Evolutionary conservation across 2,113 vertebrate species (phyloP).

Genomic region (Tupaia chinensis): DNA sequence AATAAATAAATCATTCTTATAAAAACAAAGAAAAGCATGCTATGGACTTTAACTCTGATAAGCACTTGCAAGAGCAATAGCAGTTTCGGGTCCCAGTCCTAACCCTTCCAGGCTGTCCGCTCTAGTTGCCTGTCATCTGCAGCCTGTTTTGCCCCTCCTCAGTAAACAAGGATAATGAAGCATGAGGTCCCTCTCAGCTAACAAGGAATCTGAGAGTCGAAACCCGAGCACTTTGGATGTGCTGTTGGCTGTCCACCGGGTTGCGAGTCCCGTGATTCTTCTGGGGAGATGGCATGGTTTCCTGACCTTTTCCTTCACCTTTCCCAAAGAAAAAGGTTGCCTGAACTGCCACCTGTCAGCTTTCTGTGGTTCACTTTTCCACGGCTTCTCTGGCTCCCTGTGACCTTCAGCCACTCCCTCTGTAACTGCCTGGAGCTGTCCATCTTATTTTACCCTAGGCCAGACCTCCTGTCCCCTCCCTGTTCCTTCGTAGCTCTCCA

Average conservation of each 20-base stretch:
- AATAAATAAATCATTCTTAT: too few relatives aligned
- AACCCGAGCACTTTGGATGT: not conserved
- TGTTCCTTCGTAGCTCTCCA: not conserved
- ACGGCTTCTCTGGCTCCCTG: not conserved
- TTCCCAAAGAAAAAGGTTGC: not conserved
- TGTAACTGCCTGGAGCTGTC: not conserved
- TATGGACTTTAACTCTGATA: not conserved
- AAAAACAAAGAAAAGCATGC: not conserved
- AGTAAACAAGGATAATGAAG: not conserved
- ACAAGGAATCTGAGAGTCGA: not conserved
- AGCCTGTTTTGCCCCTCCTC: not conserved
- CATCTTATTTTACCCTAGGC: conserved; percentile 18
- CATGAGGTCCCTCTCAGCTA: not conserved
- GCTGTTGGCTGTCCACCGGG: not conserved
- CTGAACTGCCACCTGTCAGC: not conserved
- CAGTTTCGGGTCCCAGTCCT: not conserved
- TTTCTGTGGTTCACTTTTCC: not conserved
- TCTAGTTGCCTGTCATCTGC: not conserved
- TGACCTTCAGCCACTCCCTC: not conserved
- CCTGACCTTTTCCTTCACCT: not conserved
- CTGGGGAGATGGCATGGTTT: not conserved
- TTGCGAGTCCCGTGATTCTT: not conserved
- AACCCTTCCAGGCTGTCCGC: not conserved
- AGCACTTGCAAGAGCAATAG: not conserved
- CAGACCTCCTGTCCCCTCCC: not conserved